Percentiles rank a stretch among this genome's conserved stretches.
Evolutionary conservation across 2,113 vertebrate genomes (phyloP).

Genomic region (Prietella phreatophila): DNA sequence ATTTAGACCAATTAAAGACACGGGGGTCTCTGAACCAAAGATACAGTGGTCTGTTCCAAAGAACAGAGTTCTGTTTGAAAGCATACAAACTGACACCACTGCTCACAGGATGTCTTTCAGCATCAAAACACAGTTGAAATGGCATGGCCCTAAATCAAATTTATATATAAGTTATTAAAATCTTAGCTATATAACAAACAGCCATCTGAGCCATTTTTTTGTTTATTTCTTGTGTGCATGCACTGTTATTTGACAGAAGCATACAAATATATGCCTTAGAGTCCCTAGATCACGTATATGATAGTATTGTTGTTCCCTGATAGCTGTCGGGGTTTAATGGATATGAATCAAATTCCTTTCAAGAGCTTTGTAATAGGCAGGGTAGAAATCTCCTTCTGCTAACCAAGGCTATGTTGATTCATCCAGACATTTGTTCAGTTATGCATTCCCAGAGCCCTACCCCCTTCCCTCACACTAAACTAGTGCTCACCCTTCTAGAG

Average conservation of each 20-base stretch:
- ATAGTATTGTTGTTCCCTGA: not conserved
- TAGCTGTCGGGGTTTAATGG: slow-evolving; percentile 33
- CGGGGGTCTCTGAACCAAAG: no score
- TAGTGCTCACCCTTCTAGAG: slow-evolving; percentile 54
- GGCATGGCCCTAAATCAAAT: not conserved
- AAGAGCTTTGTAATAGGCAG: slow-evolving; percentile 44
- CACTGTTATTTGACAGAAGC: not conserved
- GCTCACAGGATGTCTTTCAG: not conserved
- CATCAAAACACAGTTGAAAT: not conserved
- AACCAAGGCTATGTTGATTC: slow-evolving; percentile 58
- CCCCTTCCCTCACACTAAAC: slow-evolving; percentile 14
- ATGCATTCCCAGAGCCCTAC: slow-evolving; percentile 28
- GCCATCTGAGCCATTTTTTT: not conserved
- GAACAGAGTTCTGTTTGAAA: no score
- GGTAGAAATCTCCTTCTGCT: slow-evolving; percentile 36
- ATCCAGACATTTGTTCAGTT: slow-evolving; percentile 62
- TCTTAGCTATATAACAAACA: not conserved
- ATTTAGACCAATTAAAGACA: no score
- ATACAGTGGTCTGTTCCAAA: no score
- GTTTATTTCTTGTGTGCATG: not conserved
- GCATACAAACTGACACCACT: not conserved
- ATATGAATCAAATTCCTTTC: slow-evolving; percentile 50
- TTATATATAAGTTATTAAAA: not conserved
- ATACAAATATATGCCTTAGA: not conserved
- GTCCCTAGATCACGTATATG: not conserved